These are phyloP conservation scores for Aleiodes leptofemur DNA, from an alignment of 2,888 invertebrate genomes.

Conservation along the genomic window DNA sequence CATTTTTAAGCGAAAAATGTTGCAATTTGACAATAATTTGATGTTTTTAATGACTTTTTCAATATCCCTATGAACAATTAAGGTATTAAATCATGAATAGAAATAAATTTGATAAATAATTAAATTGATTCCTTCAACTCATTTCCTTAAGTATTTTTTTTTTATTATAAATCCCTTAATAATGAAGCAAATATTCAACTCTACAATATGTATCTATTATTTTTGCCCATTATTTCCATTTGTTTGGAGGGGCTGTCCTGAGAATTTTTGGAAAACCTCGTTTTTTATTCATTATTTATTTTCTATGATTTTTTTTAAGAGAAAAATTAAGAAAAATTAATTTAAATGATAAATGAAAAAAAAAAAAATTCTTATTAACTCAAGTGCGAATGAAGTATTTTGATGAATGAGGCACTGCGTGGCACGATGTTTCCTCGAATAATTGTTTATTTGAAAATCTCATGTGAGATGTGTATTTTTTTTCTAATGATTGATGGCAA, in stretches of 20 bases:
- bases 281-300: constrained; percentile 32
- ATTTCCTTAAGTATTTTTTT: not conserved
- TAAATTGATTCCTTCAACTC: not conserved
- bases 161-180: not conserved
- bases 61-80: too few relatives aligned
- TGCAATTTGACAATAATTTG: too few relatives aligned
- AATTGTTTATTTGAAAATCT: constrained; percentile 8
- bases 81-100: too few relatives aligned
- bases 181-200: constrained; percentile 24
- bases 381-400: constrained; percentile 1
- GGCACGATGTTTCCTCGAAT: constrained; percentile 37
- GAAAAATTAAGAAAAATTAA: not conserved
- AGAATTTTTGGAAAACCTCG: constrained; percentile 48
- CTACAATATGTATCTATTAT: constrained; percentile 35
- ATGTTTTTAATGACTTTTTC: too few relatives aligned
- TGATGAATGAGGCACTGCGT: constrained; percentile 44
- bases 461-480: constrained; percentile 17
- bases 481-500: constrained; percentile 26
- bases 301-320: constrained; percentile 1
- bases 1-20: too few relatives aligned
- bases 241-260: constrained; percentile 32
- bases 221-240: constrained; percentile 5
- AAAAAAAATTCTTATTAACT: constrained; percentile 17
- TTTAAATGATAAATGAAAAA: constrained; percentile 10
- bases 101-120: too few relatives aligned